These are phyloP conservation scores for Melipona beecheii DNA, from an alignment of 2,888 invertebrate species.

Conservation along the genomic window DNA sequence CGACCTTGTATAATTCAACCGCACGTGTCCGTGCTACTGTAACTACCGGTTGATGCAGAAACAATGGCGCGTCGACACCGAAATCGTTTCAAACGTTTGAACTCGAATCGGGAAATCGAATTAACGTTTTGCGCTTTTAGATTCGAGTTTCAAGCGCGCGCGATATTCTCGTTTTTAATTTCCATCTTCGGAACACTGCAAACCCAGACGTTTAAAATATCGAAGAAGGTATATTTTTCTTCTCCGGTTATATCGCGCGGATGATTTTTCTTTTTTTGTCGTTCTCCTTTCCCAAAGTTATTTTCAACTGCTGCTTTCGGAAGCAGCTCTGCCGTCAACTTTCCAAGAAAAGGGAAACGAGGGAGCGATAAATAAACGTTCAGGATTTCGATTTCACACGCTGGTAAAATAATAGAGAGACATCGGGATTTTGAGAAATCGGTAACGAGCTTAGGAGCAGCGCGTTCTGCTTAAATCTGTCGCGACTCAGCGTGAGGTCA, in stretches of 20 bases:
- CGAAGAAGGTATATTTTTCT: too few species aligned
- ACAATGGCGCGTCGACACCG: neutral
- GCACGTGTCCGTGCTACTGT: neutral
- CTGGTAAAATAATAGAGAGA: neutral
- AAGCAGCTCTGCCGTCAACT: neutral
- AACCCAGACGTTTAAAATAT: too few species aligned
- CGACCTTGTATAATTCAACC: slow-evolving; percentile 20
- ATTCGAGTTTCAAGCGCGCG: neutral
- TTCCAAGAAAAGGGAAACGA: neutral
- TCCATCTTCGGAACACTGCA: too few species aligned
- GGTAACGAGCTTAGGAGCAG: neutral
- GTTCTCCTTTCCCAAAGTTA: too few species aligned
- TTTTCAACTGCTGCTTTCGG: neutral
- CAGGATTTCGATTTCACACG: neutral
- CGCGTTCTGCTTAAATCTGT: neutral
- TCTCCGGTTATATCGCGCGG: too few species aligned
- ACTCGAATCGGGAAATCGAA: too few species aligned
- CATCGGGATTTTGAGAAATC: neutral
- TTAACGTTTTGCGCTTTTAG: too few species aligned
- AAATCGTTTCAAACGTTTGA: neutral
- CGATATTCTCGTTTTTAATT: neutral
- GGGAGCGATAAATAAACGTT: neutral
- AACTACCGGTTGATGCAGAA: neutral
- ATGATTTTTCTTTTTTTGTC: too few species aligned
- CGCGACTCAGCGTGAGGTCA: neutral